These are phyloP conservation scores for Clupea harengus DNA, from an alignment of 2,113 vertebrate species.

Conservation along the genomic window DNA sequence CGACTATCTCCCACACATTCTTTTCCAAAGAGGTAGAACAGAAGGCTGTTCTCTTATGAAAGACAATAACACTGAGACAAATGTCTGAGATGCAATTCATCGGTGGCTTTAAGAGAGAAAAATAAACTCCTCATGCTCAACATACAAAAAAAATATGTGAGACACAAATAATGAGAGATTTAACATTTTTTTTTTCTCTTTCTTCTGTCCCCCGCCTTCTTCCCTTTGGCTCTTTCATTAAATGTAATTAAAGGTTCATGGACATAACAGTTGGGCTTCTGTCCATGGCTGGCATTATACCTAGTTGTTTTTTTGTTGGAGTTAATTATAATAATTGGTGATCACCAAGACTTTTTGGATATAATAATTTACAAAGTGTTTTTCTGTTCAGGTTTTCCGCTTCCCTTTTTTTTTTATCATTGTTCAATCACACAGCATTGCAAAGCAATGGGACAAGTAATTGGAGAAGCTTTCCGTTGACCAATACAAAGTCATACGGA, in stretches of 20 bases:
- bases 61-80: neutral
- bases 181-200: constrained; percentile 17
- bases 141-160: neutral
- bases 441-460: too few relatives aligned
- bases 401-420: constrained; percentile 49
- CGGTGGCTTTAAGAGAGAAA: constrained; percentile 10
- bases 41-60: neutral
- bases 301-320: constrained; percentile 58
- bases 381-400: constrained; percentile 61
- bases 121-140: neutral
- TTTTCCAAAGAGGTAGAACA: neutral
- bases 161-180: too few relatives aligned
- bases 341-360: constrained; percentile 54
- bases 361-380: constrained; percentile 52
- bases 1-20: neutral
- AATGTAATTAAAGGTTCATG: constrained; percentile 63
- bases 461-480: too few relatives aligned
- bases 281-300: constrained; percentile 54
- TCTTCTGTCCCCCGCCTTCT: neutral
- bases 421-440: neutral
- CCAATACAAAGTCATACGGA: too few relatives aligned
- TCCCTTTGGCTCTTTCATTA: constrained; percentile 47
- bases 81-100: neutral
- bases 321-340: constrained; percentile 67
- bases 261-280: constrained; percentile 53